phyloP scores from a whole-genome alignment of 2,888 invertebrate genomes.

The Drosophila robusta region DNA sequence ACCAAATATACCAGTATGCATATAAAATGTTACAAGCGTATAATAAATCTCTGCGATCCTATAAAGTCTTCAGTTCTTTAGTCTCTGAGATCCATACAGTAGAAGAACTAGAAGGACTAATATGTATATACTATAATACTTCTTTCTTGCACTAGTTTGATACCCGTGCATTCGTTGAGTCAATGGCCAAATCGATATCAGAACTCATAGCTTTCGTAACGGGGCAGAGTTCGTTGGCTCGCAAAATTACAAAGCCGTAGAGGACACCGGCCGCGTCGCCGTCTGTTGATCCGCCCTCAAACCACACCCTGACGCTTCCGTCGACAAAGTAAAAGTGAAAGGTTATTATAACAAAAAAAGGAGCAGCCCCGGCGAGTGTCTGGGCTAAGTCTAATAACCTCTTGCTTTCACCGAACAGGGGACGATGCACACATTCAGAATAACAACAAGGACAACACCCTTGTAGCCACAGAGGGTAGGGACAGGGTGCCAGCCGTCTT shows the following conservation, averaged over 20 bases:
- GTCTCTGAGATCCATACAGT: too few species aligned
- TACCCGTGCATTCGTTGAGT: constrained; percentile 11
- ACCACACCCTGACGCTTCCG: constrained; percentile 54
- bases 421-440: constrained; percentile 43
- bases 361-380: constrained; percentile 61
- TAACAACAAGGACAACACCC: constrained; percentile 33
- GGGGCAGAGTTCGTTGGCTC: constrained; percentile 50
- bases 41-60: too few species aligned
- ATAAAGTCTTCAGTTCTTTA: too few species aligned
- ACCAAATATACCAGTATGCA: too few species aligned
- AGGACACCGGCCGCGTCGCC: constrained; percentile 30
- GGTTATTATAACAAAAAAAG: constrained; percentile 76
- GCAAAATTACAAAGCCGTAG: constrained; percentile 7
- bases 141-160: not conserved
- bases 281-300: constrained; percentile 45
- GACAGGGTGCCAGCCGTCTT: constrained; percentile 21
- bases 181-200: constrained; percentile 34
- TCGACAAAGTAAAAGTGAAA: constrained; percentile 62
- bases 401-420: constrained; percentile 72
- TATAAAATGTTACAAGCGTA: too few species aligned
- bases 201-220: constrained; percentile 30
- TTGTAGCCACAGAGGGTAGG: constrained; percentile 3
- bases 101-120: too few species aligned
- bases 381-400: constrained; percentile 82
- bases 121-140: too few species aligned